phyloP scores from a whole-genome alignment of 2,113 vertebrate species.

The Podilymbus podiceps region DNA sequence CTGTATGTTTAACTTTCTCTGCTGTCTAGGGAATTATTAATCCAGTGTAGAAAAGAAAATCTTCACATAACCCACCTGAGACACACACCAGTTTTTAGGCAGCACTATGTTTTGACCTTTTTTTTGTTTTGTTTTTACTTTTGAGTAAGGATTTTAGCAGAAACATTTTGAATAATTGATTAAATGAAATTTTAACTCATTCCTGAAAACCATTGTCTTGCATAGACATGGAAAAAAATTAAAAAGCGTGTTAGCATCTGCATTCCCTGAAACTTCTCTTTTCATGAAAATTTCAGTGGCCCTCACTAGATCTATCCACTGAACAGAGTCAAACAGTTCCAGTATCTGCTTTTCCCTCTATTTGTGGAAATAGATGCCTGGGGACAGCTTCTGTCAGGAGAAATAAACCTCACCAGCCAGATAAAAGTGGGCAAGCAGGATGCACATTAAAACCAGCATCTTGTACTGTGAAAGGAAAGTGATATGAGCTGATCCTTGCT shows the following conservation, averaged over 20 bases:
- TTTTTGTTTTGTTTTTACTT: background rate
- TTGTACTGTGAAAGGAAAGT: background rate
- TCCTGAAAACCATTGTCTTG: background rate
- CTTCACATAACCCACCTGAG: background rate
- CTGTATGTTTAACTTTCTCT: background rate
- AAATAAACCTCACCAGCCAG: slow-evolving; percentile 12
- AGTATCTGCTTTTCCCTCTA: background rate
- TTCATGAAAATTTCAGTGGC: background rate
- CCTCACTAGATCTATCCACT: background rate
- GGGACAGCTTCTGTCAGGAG: slow-evolving; percentile 27
- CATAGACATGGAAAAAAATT: background rate
- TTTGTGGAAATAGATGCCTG: slow-evolving; percentile 1
- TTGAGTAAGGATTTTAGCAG: background rate
- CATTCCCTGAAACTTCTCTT: background rate
- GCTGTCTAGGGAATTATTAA: background rate
- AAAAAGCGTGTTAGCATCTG: fast-evolving
- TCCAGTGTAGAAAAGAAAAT: background rate
- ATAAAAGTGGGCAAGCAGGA: slow-evolving; percentile 10
- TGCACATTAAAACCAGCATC: slow-evolving; percentile 25
- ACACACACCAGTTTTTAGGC: background rate
- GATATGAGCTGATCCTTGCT: background rate
- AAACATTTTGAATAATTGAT: background rate
- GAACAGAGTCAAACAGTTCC: background rate
- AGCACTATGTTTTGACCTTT: background rate
- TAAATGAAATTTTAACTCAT: background rate